Evolutionary conservation across 2,797 vertebrate genomes (phyloP), one percentile per base, ranked within the genome.

Genomic region (Lithobates pipiens): DNA sequence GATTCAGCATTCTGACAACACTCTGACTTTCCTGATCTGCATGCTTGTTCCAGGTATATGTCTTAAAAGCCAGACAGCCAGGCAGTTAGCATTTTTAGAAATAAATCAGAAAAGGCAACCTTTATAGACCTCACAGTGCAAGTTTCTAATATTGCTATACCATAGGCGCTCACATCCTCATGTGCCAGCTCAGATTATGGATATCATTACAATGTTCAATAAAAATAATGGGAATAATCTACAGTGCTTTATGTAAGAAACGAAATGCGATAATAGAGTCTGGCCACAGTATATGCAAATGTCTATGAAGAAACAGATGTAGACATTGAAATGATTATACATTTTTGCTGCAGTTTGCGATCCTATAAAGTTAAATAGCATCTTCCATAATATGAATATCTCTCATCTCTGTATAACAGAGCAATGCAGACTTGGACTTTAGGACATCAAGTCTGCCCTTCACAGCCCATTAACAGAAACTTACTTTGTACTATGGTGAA

Each of bases 401-500:
- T 71, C n/a, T 44, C 34, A 71, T 68, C 57, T 23, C 34, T 34
- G 46, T 63, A 54, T 11, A 65, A 25, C 29, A 77, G 54, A 78
- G 61, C 32, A 44, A 68, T 44, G 39, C n/a, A 29, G 23, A 25
- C 18, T 72, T 29, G 21, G 36, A 70, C 27, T 63, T 10, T 65
- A 67, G 46, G 34, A 34, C 79, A 72, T 80, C 39, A 39, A 72
- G 70, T 68, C 76, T 85, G 57, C 25, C 77, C 83, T 80, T 85
- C 83, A 84, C 27, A 85, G 77, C 21, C 63, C 71, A 85, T 85
- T 76, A 85, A 76, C 16, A 67, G 23, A 39, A 50, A 76, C 27
- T 75, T 68, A 75, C 57, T 32, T 69, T 81, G 57, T 10, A 61
- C 36, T 32, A 34, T 50, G 77, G 73, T 36, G 39, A 73, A 80